Base-by-base conservation (phyloP, 2,113 vertebrate genomes). In the Brachypodius melanocephalos region DNA sequence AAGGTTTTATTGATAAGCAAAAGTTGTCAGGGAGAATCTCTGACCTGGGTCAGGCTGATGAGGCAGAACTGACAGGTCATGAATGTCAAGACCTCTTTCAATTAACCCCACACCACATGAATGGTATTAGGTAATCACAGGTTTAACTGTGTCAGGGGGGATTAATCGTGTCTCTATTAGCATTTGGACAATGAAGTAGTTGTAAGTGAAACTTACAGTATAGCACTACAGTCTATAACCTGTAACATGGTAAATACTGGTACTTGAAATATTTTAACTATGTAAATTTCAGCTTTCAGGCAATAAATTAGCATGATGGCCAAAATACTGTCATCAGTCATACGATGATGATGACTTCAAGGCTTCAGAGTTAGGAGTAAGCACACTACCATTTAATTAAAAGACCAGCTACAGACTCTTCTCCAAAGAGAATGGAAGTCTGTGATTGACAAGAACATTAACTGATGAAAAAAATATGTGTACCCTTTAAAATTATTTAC, bases 51-150 rank as follows among this genome's bases (percentile, higher is more conserved):
- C 96, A 93, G n/a, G 48, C 32, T 63, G 55, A 82, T 0, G 0
- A 81, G 28, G 51, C 15, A 90, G 92, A 94, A 83, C 52, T 38
- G 26, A 48, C 8, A 78, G 90, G 76, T 85, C 61, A 31, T 3
- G 15, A 46, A 75, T 85, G 89, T 93, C 90, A 72, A 87, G 84
- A 81, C 85, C 48, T 94, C 61, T 51, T 88, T 88, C 80, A 76
- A 85, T 96, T 95, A 96, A 92, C 75, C 85, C 36, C 24, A 85
- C 24, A 75, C 74, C 78, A 49, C 55, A 38, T 77, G 87, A 85
- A 36, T 45, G 24, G 54, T 58, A n/a, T 92, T 94, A 87, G 31
- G 42, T 76, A 65, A 77, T 93, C 89, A 66, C 28, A 46, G 19
- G 3, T 80, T 92, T 72, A 85, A 48, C 48, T 36, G 34, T 92